Percentiles rank a stretch among this genome's conserved stretches.
These are phyloP conservation scores for Apamea sordens DNA, from an alignment of 2,888 invertebrate genomes.

Conservation along the genomic window DNA sequence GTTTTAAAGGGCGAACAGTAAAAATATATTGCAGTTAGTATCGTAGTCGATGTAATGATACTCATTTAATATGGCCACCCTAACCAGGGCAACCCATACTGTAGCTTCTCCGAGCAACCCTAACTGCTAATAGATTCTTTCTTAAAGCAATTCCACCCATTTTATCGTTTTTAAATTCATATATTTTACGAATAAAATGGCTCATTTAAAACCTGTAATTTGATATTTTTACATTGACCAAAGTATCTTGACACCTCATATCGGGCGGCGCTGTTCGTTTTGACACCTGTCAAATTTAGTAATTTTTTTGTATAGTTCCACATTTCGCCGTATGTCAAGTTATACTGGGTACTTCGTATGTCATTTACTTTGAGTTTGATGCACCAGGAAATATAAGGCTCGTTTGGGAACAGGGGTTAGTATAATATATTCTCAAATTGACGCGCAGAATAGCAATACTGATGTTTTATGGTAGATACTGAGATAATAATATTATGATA, in stretches of 20 bases:
- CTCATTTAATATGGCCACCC: constrained; percentile 61
- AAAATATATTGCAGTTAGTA: constrained; percentile 3
- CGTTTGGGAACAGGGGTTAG: constrained; percentile 44
- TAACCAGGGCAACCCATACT: constrained; percentile 62
- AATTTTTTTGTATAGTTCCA: neutral
- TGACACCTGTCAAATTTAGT: constrained; percentile 7
- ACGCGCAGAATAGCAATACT: constrained; percentile 26
- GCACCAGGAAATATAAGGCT: constrained; percentile 35
- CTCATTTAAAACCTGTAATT: constrained; percentile 40
- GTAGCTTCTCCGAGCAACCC: constrained; percentile 60
- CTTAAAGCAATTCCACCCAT: constrained; percentile 65
- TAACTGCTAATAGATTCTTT: constrained; percentile 77
- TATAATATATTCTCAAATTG: constrained; percentile 44
- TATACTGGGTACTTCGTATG: neutral
- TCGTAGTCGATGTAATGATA: constrained; percentile 7
- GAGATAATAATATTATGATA: constrained; percentile 19
- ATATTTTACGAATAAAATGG: constrained; percentile 56
- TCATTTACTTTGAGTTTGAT: constrained; percentile 38
- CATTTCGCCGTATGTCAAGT: neutral
- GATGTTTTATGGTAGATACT: constrained; percentile 46
- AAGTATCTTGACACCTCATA: constrained; percentile 8
- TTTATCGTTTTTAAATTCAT: constrained; percentile 69
- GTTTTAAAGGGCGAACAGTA: neutral
- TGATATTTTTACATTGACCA: neutral
- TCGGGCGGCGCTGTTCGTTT: neutral